Evolutionary conservation across 2,113 vertebrate genomes (phyloP), one percentile per base, ranked within the genome.

Genomic region (Xenus cinereus): DNA sequence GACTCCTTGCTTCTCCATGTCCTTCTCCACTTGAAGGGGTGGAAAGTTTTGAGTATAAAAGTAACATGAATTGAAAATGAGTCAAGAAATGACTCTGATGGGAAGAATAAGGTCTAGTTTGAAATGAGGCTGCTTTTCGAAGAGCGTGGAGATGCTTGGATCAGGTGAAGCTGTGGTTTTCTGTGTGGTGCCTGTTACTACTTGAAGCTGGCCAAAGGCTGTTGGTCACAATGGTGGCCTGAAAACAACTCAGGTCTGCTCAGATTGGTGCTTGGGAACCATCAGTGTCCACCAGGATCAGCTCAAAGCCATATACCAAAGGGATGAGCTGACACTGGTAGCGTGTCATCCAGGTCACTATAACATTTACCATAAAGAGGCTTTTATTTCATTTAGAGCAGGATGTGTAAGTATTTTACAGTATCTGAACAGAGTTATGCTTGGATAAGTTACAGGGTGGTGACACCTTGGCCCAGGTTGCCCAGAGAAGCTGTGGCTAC

Each of bases 1-100:
- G 53, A 9, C 37, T 78, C n/a, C 0, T 0, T 30, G 24, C 26
- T 89, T 43, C 48, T 90, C 45, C 2, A 0, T 5, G 15, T 46
- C 77, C 64, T 87, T 9, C 39, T 57, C 43, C 63, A 35, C 79
- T 72, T 68, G 30, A 32, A 51, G 57, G 26, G 9, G 10, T 57
- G 39, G 14, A 53, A 63, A 39, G 9, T 28, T 79, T 71, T 45
- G 28, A 54, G 48, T 60, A 5, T 46, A 10, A 17, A 79, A 30
- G 74, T 26, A 39, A 33, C 23, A 8, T 24, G 28, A 64, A 33
- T 75, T 82, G 46, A 84, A 91, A 79, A 72, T 7, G 14, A 76
- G 24, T 14, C 73, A 45, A 62, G 88, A 71, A 86, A 26, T 80
- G 0, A 1, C 9, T 76, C 27, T 67, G 43, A 33, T 39, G 32